A percentile compares a stretch with the other conserved stretches of the same genome.
Conservation (phyloP, 2,888 invertebrate species). For the Encarsia formosa region DNA sequence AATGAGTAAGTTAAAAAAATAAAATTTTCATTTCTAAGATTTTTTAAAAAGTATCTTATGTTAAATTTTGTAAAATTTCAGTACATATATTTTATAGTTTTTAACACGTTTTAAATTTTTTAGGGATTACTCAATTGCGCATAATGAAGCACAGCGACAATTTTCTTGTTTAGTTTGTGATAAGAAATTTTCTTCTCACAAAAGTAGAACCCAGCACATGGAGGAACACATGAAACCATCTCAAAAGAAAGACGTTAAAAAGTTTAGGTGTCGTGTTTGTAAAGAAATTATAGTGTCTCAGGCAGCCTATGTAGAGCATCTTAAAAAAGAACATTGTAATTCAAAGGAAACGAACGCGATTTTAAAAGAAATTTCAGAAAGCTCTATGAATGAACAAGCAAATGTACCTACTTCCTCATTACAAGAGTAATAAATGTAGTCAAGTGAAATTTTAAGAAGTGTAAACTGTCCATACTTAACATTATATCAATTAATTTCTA, state of each 20-base stretch:
- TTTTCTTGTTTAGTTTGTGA: constrained; percentile 16
- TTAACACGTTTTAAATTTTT: background rate
- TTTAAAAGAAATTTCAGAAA: constrained; percentile 11
- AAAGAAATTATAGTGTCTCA: constrained; percentile 21
- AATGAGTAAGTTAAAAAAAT: too few relatives aligned
- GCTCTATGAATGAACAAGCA: constrained; percentile 11
- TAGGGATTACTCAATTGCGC: constrained; percentile 18
- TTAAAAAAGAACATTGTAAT: constrained; percentile 21
- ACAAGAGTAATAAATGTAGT: too few relatives aligned
- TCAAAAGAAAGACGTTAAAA: constrained; percentile 7
- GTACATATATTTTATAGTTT: too few relatives aligned
- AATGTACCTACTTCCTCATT: too few relatives aligned
- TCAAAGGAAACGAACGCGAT: constrained; percentile 14
- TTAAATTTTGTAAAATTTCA: too few relatives aligned
- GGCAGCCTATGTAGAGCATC: constrained; percentile 15
- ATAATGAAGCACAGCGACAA: constrained; percentile 7
- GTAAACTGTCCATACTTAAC: too few relatives aligned
- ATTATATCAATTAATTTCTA: too few relatives aligned
- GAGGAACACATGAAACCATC: constrained; percentile 18
- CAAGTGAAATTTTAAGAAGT: too few relatives aligned
- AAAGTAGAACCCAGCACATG: constrained; percentile 19
- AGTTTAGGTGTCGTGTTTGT: constrained; percentile 22
- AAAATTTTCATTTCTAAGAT: too few relatives aligned
- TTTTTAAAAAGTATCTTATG: too few relatives aligned
- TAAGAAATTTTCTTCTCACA: constrained; percentile 8